Evolutionary conservation across 1,140 invertebrate species (phyloP).

Genomic region (Drosophila pandora): DNA sequence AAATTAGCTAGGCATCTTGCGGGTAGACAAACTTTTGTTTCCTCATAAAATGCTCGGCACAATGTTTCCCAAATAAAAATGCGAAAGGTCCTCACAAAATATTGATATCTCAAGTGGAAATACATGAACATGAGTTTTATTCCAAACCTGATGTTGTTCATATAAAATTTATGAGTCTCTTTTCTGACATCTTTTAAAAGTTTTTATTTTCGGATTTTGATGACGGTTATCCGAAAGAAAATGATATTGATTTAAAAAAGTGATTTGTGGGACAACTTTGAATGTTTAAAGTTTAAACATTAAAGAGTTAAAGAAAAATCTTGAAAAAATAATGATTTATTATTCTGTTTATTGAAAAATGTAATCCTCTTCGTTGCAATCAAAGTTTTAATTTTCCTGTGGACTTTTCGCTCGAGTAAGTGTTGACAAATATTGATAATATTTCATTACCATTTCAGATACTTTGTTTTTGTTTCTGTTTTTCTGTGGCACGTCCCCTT

Average conservation of each 20-base stretch:
- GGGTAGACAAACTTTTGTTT: conserved; percentile 31
- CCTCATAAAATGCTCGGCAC: conserved; percentile 27
- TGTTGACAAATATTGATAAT: conserved; percentile 50
- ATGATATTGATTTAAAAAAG: conserved; percentile 19
- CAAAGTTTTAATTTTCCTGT: conserved; percentile 18
- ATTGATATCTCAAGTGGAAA: conserved; percentile 39
- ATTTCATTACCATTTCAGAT: conserved; percentile 35
- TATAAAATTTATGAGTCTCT: conserved; percentile 35
- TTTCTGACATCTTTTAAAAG: conserved; percentile 14
- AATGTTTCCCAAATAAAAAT: conserved; percentile 13
- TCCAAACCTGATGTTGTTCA: conserved; percentile 28
- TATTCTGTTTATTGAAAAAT: background rate
- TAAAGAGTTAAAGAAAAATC: too few relatives aligned
- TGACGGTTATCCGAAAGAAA: conserved; percentile 1
- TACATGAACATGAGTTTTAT: conserved; percentile 25
- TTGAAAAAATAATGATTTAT: background rate
- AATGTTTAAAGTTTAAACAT: too few relatives aligned
- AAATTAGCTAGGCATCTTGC: conserved; percentile 27
- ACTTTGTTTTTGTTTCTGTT: background rate
- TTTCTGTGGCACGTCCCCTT: background rate
- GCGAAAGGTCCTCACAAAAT: conserved; percentile 7
- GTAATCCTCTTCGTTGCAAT: conserved; percentile 14
- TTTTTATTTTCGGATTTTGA: conserved; percentile 15
- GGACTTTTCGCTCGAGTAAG: conserved; percentile 19
- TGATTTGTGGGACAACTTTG: too few relatives aligned